Evolutionary conservation across 2,888 invertebrate genomes (phyloP).

Genomic region (Blastobasis lacticolella): DNA sequence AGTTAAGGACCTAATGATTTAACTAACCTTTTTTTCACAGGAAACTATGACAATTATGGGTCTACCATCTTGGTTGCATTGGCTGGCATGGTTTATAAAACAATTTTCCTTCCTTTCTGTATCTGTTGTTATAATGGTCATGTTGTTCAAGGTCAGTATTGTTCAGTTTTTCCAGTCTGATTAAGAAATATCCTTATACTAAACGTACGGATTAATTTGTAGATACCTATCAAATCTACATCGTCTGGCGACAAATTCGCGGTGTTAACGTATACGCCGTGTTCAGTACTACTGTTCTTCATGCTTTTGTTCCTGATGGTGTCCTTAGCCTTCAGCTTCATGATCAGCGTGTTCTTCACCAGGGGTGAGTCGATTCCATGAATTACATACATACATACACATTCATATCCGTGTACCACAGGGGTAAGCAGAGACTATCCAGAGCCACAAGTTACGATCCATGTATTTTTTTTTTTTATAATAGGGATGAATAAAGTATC

Average conservation of each 20-base stretch:
- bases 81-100: slow-evolving; percentile 91
- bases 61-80: slow-evolving; percentile 86
- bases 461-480: too few species aligned
- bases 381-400: not conserved
- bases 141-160: slow-evolving; percentile 74
- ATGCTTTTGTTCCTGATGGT: slow-evolving; percentile 81
- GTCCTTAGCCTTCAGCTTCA: slow-evolving; percentile 84
- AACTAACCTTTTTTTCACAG: slow-evolving; percentile 50
- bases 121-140: slow-evolving; percentile 76
- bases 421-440: too few species aligned
- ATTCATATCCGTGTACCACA: too few species aligned
- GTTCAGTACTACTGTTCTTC: slow-evolving; percentile 80
- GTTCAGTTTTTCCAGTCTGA: not conserved
- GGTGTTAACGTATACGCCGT: slow-evolving; percentile 81
- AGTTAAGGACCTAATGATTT: too few species aligned
- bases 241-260: slow-evolving; percentile 57
- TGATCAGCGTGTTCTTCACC: slow-evolving; percentile 86
- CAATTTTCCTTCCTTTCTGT: slow-evolving; percentile 81
- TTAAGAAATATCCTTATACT: not conserved
- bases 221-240: slow-evolving; percentile 69
- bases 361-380: slow-evolving; percentile 72
- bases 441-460: too few species aligned
- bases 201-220: slow-evolving; percentile 18
- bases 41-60: slow-evolving; percentile 97
- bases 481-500: too few species aligned